A percentile compares a stretch with the other conserved stretches of the same genome.
Conservation (phyloP, 2,888 invertebrate genomes). For the Baronia brevicornis region DNA sequence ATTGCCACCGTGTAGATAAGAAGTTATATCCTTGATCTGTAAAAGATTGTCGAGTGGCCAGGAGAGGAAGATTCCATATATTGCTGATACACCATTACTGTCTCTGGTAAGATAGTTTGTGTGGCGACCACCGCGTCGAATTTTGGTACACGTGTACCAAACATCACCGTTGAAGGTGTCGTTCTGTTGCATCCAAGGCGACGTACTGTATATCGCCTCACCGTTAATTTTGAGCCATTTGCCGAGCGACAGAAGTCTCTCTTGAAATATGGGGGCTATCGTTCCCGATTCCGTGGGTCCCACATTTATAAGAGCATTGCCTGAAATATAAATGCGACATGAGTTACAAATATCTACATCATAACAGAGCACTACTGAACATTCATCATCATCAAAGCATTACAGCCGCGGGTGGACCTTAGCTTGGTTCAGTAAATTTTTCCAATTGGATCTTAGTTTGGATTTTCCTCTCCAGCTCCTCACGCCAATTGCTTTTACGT, state of each 20-base stretch:
- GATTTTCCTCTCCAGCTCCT: too few species aligned
- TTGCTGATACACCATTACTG: constrained; percentile 34
- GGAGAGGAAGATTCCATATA: constrained; percentile 81
- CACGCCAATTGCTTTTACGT: too few species aligned
- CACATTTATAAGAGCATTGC: constrained; percentile 87
- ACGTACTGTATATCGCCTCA: constrained; percentile 87
- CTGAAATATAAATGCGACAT: constrained; percentile 42
- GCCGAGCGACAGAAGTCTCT: constrained; percentile 86
- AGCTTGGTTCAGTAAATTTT: too few species aligned
- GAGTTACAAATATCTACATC: neutral
- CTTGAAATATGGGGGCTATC: constrained; percentile 90
- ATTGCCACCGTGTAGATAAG: constrained; percentile 33
- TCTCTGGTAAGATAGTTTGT: constrained; percentile 31
- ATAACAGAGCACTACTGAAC: neutral
- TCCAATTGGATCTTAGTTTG: too few species aligned
- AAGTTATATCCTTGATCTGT: constrained; percentile 28
- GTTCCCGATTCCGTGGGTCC: constrained; percentile 93
- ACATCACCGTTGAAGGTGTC: constrained; percentile 81
- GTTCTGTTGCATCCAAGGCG: constrained; percentile 88
- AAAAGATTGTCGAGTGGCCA: constrained; percentile 80
- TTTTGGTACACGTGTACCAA: constrained; percentile 80
- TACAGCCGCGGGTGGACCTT: too few species aligned
- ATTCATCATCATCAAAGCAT: too few species aligned
- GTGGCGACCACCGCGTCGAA: constrained; percentile 28
- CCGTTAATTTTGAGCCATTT: constrained; percentile 89